phyloP scores from a whole-genome alignment of 2,888 invertebrate species.

The Acleris sparsana region DNA sequence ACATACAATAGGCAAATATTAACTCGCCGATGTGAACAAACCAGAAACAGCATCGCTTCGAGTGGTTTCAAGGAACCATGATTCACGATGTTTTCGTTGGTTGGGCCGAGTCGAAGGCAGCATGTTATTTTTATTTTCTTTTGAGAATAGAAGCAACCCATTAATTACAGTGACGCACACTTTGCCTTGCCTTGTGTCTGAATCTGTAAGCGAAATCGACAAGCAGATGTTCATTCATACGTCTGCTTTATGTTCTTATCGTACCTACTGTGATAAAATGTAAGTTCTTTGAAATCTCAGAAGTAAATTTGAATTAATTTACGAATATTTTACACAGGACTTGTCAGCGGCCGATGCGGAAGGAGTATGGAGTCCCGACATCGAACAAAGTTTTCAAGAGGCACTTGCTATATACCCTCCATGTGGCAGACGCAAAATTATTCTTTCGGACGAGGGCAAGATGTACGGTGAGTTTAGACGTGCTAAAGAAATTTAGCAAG shows the following conservation, averaged over 20 bases:
- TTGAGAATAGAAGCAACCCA: slow-evolving; percentile 75
- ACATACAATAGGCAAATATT: slow-evolving; percentile 56
- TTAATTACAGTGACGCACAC: slow-evolving; percentile 80
- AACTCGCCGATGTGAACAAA: slow-evolving; percentile 53
- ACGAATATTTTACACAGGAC: slow-evolving; percentile 83
- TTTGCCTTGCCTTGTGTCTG: slow-evolving; percentile 51
- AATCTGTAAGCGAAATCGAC: slow-evolving; percentile 50
- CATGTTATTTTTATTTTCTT: slow-evolving; percentile 78
- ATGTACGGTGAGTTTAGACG: slow-evolving; percentile 98
- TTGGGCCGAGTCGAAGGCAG: slow-evolving; percentile 57
- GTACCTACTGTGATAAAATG: slow-evolving; percentile 40
- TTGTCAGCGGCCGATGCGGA: slow-evolving; percentile 98
- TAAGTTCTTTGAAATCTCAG: not conserved
- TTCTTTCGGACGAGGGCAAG: slow-evolving; percentile 99
- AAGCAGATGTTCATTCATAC: slow-evolving; percentile 53
- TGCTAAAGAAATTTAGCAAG: slow-evolving; percentile 44
- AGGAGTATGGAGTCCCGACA: slow-evolving; percentile 99
- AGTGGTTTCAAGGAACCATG: slow-evolving; percentile 71
- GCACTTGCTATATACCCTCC: slow-evolving; percentile 99
- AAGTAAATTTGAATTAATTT: not conserved
- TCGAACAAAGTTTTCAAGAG: slow-evolving; percentile 99
- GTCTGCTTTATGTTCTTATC: slow-evolving; percentile 60
- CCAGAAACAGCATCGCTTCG: slow-evolving; percentile 55
- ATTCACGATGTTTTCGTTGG: slow-evolving; percentile 68
- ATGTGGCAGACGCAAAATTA: slow-evolving; percentile 99